A percentile compares a stretch with the other conserved stretches of the same genome.
These are phyloP conservation scores for Oryzias sinensis DNA, from an alignment of 2,797 vertebrate genomes.

Conservation along the genomic window DNA sequence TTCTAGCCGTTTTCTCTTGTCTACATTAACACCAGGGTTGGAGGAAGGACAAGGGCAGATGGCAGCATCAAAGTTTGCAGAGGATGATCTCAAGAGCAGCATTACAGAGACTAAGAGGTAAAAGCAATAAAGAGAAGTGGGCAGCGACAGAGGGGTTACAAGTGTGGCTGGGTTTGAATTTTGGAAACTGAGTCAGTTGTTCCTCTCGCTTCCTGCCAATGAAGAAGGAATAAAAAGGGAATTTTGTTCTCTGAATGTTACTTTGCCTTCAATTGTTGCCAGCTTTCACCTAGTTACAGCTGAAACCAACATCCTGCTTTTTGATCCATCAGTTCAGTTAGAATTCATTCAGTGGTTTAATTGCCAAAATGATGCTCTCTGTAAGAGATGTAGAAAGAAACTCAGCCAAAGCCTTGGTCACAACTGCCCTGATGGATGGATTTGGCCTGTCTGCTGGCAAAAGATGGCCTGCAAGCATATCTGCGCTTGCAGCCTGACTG, in stretches of 20 bases:
- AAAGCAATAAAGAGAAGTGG: conserved; percentile 50
- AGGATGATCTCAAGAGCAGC: conserved; percentile 48
- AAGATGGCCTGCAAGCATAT: too few species aligned
- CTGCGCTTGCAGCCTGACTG: too few species aligned
- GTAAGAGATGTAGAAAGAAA: too few species aligned
- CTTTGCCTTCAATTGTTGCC: conserved; percentile 54
- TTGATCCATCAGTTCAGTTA: conserved; percentile 31
- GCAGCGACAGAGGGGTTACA: conserved; percentile 37
- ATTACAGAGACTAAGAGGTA: conserved; percentile 51
- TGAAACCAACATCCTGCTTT: conserved; percentile 20
- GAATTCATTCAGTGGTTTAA: background rate
- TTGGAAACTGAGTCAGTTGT: conserved; percentile 77
- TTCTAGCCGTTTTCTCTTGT: too few species aligned
- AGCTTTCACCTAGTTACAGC: conserved; percentile 66
- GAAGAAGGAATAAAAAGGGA: conserved; percentile 69
- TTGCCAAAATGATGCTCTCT: too few species aligned
- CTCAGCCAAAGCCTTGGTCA: too few species aligned
- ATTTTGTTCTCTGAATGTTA: conserved; percentile 64
- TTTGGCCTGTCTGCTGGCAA: too few species aligned
- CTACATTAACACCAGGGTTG: too few species aligned
- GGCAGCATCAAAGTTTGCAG: conserved; percentile 9
- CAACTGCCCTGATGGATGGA: too few species aligned
- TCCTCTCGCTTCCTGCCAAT: conserved; percentile 75
- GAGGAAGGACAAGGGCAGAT: background rate
- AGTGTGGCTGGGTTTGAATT: conserved; percentile 62